Base-by-base conservation (phyloP, 2,113 vertebrate genomes). In the Jaculus jaculus region DNA sequence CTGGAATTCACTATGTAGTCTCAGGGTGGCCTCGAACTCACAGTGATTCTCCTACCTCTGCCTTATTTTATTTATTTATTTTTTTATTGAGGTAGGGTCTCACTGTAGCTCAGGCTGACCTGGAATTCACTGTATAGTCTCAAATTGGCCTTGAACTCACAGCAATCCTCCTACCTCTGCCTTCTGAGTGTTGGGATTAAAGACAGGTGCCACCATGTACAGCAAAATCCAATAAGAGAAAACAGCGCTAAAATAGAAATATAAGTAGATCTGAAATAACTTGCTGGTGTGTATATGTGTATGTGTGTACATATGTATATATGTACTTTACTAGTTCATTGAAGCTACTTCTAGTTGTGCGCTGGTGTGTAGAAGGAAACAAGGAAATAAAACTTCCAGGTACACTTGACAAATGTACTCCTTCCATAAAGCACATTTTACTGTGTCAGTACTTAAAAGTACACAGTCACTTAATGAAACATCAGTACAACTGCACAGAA, bases 401-500 rank as follows among this genome's bases (percentile, higher is more conserved):
- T 93, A 71, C 47, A 92, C 69, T 96, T 90, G 95, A 93, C 90
- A 73, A 73, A 74, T 24, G 84, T 94, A 95, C 86, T 94, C 83
- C 89, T 95, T 94, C 71, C 94, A 96, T 94, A 96, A 97, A 97
- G 95, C 95, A 95, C 96, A 58, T 90, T 96, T 96, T 96, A 96
- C 94, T 90, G 92, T 93, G 8, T 47, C 42, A 47, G 8, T 47
- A 47, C 42, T 47, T 47, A 47, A 96, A 96, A 18, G 42, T 17
- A 42, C 42, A 77, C 4, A 26, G 17, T 47, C 8, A 47, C 42
- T 47, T 94, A 95, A 93, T 95, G 94, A 96, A 90, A 94, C 93
- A 95, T 95, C 74, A 94, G 92, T 86, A 97, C 74, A 96, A 95
- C 96, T 96, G 96, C 96, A 96, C 96, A 97, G 96, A 96, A 94